These are phyloP conservation scores for Petrocephalus zakoni DNA, from an alignment of 2,113 vertebrate genomes.

Conservation along the genomic window DNA sequence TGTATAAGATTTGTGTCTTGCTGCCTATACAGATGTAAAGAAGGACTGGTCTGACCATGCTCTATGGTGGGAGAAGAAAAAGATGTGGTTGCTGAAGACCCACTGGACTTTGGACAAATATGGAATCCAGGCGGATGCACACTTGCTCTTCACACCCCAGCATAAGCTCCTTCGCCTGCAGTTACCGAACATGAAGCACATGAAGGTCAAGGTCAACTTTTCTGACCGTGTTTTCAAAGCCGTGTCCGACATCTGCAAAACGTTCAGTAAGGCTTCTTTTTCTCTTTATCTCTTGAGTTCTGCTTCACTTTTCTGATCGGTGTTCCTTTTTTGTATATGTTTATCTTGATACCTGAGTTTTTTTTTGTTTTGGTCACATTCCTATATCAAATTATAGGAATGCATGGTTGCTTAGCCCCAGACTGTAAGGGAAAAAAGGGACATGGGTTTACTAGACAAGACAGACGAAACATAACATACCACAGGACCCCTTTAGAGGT, in stretches of 20 bases:
- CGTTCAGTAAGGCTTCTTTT: constrained; percentile 83
- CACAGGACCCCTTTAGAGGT: no score
- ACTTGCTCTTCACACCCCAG: constrained; percentile 93
- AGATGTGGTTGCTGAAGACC: constrained; percentile 94
- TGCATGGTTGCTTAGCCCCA: no score
- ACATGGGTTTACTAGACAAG: no score
- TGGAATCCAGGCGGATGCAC: constrained; percentile 91
- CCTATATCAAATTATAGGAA: no score
- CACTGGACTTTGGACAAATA: constrained; percentile 99
- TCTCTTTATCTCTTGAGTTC: neutral
- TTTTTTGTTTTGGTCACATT: no score
- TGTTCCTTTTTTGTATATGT: neutral
- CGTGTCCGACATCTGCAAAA: constrained; percentile 98
- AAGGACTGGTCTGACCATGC: constrained; percentile 98
- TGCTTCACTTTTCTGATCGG: neutral
- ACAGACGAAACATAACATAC: no score
- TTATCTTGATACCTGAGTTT: neutral
- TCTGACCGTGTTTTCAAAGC: constrained; percentile 98
- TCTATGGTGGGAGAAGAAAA: constrained; percentile 99
- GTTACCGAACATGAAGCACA: constrained; percentile 97
- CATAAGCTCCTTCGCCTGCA: constrained; percentile 95
- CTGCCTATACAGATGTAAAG: constrained; percentile 76
- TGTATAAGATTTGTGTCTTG: neutral
- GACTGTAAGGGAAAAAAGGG: no score
- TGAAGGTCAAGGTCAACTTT: constrained; percentile 99